Base-by-base conservation (phyloP, 2,888 invertebrate species). In the Resseliella maxima region DNA sequence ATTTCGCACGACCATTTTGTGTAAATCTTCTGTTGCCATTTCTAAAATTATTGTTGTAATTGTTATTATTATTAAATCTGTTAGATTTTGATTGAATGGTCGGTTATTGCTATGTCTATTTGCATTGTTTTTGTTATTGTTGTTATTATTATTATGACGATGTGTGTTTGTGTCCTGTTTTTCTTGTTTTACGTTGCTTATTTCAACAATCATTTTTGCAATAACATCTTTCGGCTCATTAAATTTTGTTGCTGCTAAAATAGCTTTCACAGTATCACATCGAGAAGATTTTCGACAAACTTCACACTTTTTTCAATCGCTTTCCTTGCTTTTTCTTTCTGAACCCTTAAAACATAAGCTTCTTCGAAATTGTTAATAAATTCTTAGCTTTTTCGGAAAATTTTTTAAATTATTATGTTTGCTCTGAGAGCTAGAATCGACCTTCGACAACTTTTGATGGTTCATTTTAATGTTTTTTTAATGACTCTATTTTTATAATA, bases 261-360 rank as follows among this genome's bases (percentile, higher is more conserved):
- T 27, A 1, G 64, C 24, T 27, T 64, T 64, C 3, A 64, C 64
- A 10, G 31, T 31, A 27, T 64, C 64, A 6, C 5, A 8, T 5
- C 31, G 24, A 27, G 64, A 12, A 5, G 24, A 27, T 12, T 64
- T 64, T 18, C 64, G 6, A 15, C 64, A 64, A 2, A 64, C 1
- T 64, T 64, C 64, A 64, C 31, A 31, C 27, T 64, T 64, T 64
- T 64, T 64, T 64, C 64, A 6, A 64, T 64, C 3, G 64, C 24
- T 18, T 27, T 27, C 15, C 24, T 64, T 24, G 64, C 64, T 64
- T 64, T 64, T 8, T 3, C 31, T 27, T 24, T 24, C 27, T 5
- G 24, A 64, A 31, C 2, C 64, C 64, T 15, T 64, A 64, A 27
- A 24, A 10, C 3, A 31, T 8, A 64, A 18, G 31, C 27, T 31